Base-by-base conservation (phyloP, 2,888 invertebrate species). In the Helicoverpa assulta region DNA sequence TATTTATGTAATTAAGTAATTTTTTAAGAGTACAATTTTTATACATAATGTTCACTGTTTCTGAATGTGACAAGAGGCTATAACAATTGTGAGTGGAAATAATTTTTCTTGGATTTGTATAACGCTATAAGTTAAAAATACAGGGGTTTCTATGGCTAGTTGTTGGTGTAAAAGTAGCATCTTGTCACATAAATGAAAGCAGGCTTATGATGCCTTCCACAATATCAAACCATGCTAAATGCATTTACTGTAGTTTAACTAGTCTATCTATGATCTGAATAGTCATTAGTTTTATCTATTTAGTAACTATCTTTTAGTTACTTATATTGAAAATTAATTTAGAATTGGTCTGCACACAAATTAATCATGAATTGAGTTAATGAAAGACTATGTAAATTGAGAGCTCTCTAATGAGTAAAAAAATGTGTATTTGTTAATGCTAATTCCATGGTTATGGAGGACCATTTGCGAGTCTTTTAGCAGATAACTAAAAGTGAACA, bases 1-100 rank as follows among this genome's bases (percentile, higher is more conserved):
- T 98, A 80, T 99, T 99, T 93, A 97, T 97, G 96, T 98, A 97
- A 85, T 82, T 85, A 81, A 68, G 70, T 83, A 73, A 85, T 80
- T 85, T 83, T 78, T n/a, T 91, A 91, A 91, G 90, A 86, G 86
- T 89, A 90, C 85, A 87, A 86, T 12, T 91, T 91, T 90, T 91
- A 88, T 91, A 92, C 86, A 87, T 89, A 88, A 88, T 89, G 88
- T 88, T 83, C 76, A 70, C 80, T 81, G 78, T 75, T 72, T 76
- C 57, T 66, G 63, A 58, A 72, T 78, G 80, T 73, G 75, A 70
- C 79, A 82, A 70, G 77, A 70, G 33, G 55, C 56, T 59, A 63
- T 47, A 43, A 29, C 12, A 57, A 54, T 40, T 52, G 5, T 57
- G 14, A 26, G n/a, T 19, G 47, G 16, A 18, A 43, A 57, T 57